Percentiles rank a stretch among this genome's conserved stretches.
These are phyloP conservation scores for Coleophora flavipennella DNA, from an alignment of 2,888 invertebrate genomes.

Conservation along the genomic window DNA sequence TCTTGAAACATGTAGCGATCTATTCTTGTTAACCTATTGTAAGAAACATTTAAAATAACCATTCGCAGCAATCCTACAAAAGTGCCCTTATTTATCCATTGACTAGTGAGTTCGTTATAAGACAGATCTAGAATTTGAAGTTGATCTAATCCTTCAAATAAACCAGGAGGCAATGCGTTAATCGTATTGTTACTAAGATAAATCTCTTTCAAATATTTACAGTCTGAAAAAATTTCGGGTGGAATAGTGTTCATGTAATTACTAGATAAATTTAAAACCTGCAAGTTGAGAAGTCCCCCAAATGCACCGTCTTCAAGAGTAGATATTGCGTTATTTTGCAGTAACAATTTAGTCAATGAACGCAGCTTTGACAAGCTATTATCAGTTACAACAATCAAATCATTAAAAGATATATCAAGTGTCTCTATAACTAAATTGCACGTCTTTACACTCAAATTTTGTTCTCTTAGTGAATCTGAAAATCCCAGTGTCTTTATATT, in stretches of 20 bases:
- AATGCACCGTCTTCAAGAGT: slow-evolving; percentile 82
- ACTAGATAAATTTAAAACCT: slow-evolving; percentile 83
- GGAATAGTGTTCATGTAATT: slow-evolving; percentile 84
- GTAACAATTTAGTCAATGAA: slow-evolving; percentile 76
- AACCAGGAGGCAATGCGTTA: slow-evolving; percentile 79
- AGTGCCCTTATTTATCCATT: slow-evolving; percentile 82
- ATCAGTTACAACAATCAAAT: slow-evolving; percentile 78
- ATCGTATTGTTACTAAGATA: slow-evolving; percentile 84
- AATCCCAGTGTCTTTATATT: slow-evolving; percentile 82
- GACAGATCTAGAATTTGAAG: slow-evolving; percentile 81
- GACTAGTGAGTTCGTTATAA: slow-evolving; percentile 79
- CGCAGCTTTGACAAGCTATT: slow-evolving; percentile 79
- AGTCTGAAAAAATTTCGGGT: slow-evolving; percentile 80
- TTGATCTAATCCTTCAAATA: slow-evolving; percentile 80
- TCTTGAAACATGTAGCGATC: slow-evolving; percentile 81
- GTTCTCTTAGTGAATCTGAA: slow-evolving; percentile 76
- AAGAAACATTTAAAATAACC: slow-evolving; percentile 81
- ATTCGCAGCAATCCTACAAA: slow-evolving; percentile 81
- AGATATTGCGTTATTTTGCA: slow-evolving; percentile 84
- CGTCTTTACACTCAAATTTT: slow-evolving; percentile 72
- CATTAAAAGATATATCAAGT: slow-evolving; percentile 82
- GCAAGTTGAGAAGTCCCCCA: slow-evolving; percentile 76
- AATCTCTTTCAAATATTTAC: slow-evolving; percentile 77
- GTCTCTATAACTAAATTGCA: slow-evolving; percentile 79
- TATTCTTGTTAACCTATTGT: slow-evolving; percentile 78